Base-by-base conservation (phyloP, 2,113 vertebrate species). In the Theristicus caerulescens region DNA sequence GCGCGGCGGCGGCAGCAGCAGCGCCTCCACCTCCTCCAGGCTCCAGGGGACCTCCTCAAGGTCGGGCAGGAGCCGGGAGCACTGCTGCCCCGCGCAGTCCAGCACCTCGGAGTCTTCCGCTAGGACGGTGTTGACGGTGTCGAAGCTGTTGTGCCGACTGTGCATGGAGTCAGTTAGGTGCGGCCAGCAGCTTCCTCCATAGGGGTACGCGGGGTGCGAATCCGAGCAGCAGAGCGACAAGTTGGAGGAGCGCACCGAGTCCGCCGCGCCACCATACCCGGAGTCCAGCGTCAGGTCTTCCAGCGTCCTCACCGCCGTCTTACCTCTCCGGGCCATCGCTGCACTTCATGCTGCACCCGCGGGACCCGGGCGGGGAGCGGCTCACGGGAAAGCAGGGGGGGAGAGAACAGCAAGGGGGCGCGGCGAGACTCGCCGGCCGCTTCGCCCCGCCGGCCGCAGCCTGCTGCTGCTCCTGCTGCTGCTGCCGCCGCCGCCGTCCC, bases 201-300 rank as follows among this genome's bases (percentile, higher is more conserved):
- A 98, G 97, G 98, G 98, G 96, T 97, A 98, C 91, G 98, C 91
- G 95, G 98, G 98, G 98, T 99, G 99, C 94, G 99, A 98, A 98
- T 99, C 99, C 88, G 99, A 99, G 97, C 98, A 99, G 98, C 99
- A 99, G 98, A 99, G 98, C 95, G 99, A 99, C 98, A 99, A 98
- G 98, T 99, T 99, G 98, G 99, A 99, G 89, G 99, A 99, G 95
- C 99, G 98, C 97, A 99, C 99, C 94, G 99, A 99, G 98, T 99
- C 99, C 72, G 99, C 99, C 94, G 99, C 99, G 94, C 99, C 99
- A 99, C 99, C 99, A 99, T 99, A 99, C 98, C 99, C 99, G 96
- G 99, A 99, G 98, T 99, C 99, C 88, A 99, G 99, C 96, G 99
- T 99, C 97, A 99, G 98, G 98, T 99, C 99, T 98, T 99, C 99